Evolutionary conservation across 1,140 invertebrate species (phyloP), one percentile per base, ranked within the genome.

Genomic region (Drosophila rufa): DNA sequence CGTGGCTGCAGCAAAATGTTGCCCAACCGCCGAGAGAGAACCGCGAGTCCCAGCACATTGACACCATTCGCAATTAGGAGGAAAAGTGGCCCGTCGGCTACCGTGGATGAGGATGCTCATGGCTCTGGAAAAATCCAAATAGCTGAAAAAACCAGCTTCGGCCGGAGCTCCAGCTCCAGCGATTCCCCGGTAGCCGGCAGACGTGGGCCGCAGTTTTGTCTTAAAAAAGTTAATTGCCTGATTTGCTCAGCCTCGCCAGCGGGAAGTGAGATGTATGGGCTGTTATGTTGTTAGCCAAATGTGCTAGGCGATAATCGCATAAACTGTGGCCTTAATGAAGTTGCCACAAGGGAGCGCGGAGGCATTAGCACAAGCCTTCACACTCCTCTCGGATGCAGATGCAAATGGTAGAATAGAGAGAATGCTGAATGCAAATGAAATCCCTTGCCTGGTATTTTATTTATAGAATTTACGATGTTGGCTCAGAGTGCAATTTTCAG

Each of bases 61-160:
- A 89, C 84, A 89, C 85, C 78, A 79, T 89, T 89, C 59, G 80
- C 85, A 89, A 89, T 89, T 89, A 89, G 85, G 87, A 61, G 83
- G 79, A 87, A 80, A 89, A 81, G 85, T 65, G 66, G 65, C 81
- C 78, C 80, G 69, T 89, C 67, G 78, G 84, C 84, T 89, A 84
- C 84, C 22, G 78, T 47, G 46, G 50, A 42, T 68, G 48, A 58
- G 59, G 62, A 73, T 85, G 82, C 74, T 86, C 68, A 68, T 78
- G 74, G 53, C 51, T 15, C 27, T 36, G 56, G 50, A 47, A 60
- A 64, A 89, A 70, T 87, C 64, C 59, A 59, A 87, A 87, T 87
- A 87, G 83, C 82, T 82, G 48, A 73, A 86, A 86, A 86, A 86
- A 86, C 82, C 79, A 64, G 79, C 40, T 71, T 7, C 11, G 27